Percentiles rank a stretch among this genome's conserved stretches.
Evolutionary conservation across 2,888 invertebrate genomes (phyloP).

Genomic region (Calliscelio sp.): DNA sequence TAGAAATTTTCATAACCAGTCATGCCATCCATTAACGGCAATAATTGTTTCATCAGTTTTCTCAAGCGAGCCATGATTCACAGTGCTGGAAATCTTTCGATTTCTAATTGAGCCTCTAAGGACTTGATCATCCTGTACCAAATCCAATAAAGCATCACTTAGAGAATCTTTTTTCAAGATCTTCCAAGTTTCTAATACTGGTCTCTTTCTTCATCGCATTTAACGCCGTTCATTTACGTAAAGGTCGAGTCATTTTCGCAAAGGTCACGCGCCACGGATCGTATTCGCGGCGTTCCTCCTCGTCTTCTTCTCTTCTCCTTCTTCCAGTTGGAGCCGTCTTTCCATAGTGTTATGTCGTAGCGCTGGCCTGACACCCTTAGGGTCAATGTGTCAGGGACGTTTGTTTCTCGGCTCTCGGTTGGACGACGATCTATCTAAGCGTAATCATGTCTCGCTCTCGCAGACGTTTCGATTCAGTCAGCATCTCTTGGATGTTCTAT

Average conservation of each 20-base stretch:
- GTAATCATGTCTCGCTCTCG: slow-evolving; percentile 70
- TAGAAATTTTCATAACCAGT: too few relatives aligned
- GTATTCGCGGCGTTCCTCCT: slow-evolving; percentile 45
- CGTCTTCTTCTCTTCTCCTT: slow-evolving; percentile 44
- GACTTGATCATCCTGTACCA: slow-evolving; percentile 5
- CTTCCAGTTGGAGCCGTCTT: slow-evolving; percentile 22
- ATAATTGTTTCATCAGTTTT: too few relatives aligned
- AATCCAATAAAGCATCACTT: slow-evolving; percentile 31
- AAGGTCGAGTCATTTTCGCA: slow-evolving; percentile 72
- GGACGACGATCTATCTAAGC: slow-evolving; percentile 77
- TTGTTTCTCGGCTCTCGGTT: slow-evolving; percentile 71
- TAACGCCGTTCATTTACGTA: slow-evolving; percentile 64
- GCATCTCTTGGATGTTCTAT: slow-evolving; percentile 79
- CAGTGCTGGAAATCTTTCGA: neutral
- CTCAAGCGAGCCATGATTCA: slow-evolving; percentile 3
- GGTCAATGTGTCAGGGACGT: slow-evolving; percentile 82
- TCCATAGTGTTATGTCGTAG: slow-evolving; percentile 62
- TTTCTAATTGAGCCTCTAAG: neutral
- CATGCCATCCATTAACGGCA: too few relatives aligned
- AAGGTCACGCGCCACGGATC: slow-evolving; percentile 64
- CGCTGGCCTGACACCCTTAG: slow-evolving; percentile 75
- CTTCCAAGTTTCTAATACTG: slow-evolving; percentile 48
- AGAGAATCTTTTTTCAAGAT: slow-evolving; percentile 29
- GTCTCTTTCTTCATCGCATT: slow-evolving; percentile 50
- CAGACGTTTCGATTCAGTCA: slow-evolving; percentile 76